Percentiles rank a stretch among this genome's conserved stretches.
Evolutionary conservation across 1,140 invertebrate species (phyloP).

Genomic region (Rhyzopertha dominica): DNA sequence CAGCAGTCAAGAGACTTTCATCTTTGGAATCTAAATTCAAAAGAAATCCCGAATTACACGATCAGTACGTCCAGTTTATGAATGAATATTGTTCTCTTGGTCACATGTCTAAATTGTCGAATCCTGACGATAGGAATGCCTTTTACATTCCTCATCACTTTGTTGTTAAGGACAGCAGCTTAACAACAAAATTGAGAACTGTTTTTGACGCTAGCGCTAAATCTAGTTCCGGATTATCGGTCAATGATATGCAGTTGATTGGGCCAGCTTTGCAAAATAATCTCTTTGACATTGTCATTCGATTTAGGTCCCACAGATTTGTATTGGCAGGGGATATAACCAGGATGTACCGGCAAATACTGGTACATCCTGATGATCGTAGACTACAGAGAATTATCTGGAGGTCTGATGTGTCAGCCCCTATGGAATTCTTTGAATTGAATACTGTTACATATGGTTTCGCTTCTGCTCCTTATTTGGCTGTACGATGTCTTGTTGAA

Average conservation of each 20-base stretch:
- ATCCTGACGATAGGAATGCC: not conserved
- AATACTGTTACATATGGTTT: conserved; percentile 40
- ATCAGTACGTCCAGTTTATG: conserved; percentile 2
- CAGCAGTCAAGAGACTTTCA: not conserved
- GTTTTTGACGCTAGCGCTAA: conserved; percentile 44
- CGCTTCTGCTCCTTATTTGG: conserved; percentile 32
- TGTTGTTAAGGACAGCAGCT: conserved; percentile 5
- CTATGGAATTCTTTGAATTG: conserved; percentile 23
- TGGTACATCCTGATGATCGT: conserved; percentile 29
- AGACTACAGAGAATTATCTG: conserved; percentile 42
- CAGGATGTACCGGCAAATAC: conserved; percentile 47
- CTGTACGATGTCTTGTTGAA: conserved; percentile 30
- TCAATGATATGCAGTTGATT: conserved; percentile 32
- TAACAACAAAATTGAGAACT: conserved; percentile 23
- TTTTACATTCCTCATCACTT: conserved; percentile 11
- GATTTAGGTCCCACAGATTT: conserved; percentile 16
- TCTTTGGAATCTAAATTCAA: not conserved
- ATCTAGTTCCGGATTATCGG: conserved; percentile 20
- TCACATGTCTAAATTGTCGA: not conserved
- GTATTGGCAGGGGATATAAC: conserved; percentile 36
- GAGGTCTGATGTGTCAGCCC: conserved; percentile 19
- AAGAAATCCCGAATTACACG: not conserved
- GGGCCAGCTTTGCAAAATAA: conserved; percentile 37
- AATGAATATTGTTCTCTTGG: conserved; percentile 6
- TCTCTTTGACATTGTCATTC: conserved; percentile 25